phyloP scores from a whole-genome alignment of 2,797 vertebrate genomes.

The Lepilemur ruficaudatus region DNA sequence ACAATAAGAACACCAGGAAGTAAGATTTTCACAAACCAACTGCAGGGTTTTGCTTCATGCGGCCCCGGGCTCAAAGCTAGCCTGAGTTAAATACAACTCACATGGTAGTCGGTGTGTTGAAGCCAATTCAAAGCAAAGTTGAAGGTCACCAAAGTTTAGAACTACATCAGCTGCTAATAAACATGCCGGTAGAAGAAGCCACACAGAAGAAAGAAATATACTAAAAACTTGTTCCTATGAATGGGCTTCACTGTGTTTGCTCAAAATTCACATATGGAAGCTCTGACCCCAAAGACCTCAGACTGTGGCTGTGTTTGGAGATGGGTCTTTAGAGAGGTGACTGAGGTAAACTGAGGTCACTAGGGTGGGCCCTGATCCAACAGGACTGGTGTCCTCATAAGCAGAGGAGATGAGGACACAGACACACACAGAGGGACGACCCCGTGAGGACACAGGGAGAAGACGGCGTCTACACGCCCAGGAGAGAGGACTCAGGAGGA shows the following conservation, averaged over 20 bases:
- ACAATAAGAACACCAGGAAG: too few species aligned
- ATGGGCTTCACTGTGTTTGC: neutral
- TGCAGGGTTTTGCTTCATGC: too few species aligned
- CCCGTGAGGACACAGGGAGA: neutral
- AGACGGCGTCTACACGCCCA: neutral
- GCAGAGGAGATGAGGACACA: neutral
- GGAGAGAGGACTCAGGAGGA: neutral
- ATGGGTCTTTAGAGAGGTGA: neutral
- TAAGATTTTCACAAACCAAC: too few species aligned
- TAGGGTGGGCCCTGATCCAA: neutral
- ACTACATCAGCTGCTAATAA: too few species aligned
- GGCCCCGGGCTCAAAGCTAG: too few species aligned
- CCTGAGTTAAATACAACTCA: too few species aligned
- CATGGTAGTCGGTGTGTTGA: too few species aligned
- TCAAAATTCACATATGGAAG: neutral
- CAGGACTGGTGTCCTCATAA: neutral
- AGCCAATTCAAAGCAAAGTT: neutral
- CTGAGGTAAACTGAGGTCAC: neutral
- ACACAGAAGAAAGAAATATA: rapidly evolving
- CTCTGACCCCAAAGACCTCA: neutral
- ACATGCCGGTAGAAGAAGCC: too few species aligned
- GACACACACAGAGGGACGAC: neutral
- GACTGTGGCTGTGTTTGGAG: neutral
- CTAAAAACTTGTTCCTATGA: neutral
- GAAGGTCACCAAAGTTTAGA: neutral